A percentile compares a stretch with the other conserved stretches of the same genome.
These are phyloP conservation scores for Leptogaster cylindrica DNA, from an alignment of 2,888 invertebrate genomes.

Conservation along the genomic window DNA sequence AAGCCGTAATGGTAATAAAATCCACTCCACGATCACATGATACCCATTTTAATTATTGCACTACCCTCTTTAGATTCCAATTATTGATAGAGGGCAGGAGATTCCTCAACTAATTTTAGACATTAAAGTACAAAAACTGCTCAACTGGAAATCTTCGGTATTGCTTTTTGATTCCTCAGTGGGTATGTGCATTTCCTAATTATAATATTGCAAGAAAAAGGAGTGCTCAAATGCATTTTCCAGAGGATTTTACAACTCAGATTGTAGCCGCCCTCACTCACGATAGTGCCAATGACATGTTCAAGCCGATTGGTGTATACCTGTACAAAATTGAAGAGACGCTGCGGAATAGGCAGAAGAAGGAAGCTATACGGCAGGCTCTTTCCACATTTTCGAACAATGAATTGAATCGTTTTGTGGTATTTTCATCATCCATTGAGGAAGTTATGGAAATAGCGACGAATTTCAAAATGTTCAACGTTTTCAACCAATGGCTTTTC, in stretches of 20 bases:
- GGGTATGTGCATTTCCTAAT: not conserved
- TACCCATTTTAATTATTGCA: not conserved
- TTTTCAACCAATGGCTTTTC: constrained; percentile 83
- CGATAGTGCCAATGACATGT: constrained; percentile 55
- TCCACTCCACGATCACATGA: too few relatives aligned
- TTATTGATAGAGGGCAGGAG: constrained; percentile 73
- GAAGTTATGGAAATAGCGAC: constrained; percentile 74
- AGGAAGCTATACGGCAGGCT: constrained; percentile 52
- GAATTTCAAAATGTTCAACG: constrained; percentile 70
- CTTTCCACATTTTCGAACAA: constrained; percentile 52
- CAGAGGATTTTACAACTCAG: constrained; percentile 54
- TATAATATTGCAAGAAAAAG: not conserved
- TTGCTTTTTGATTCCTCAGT: constrained; percentile 73
- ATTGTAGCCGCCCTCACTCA: constrained; percentile 56
- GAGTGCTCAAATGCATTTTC: constrained; percentile 9
- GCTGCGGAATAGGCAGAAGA: constrained; percentile 54
- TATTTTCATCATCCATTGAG: constrained; percentile 59
- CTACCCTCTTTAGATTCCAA: constrained; percentile 63
- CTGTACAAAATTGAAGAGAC: constrained; percentile 57
- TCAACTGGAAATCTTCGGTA: constrained; percentile 76
- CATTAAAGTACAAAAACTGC: constrained; percentile 69
- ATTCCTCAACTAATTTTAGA: constrained; percentile 80
- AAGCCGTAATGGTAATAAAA: constrained; percentile 68
- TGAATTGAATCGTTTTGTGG: constrained; percentile 55
- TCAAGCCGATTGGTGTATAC: constrained; percentile 56